Evolutionary conservation across 2,888 invertebrate genomes (phyloP).

Genomic region (Macrosoma leucophasiata): DNA sequence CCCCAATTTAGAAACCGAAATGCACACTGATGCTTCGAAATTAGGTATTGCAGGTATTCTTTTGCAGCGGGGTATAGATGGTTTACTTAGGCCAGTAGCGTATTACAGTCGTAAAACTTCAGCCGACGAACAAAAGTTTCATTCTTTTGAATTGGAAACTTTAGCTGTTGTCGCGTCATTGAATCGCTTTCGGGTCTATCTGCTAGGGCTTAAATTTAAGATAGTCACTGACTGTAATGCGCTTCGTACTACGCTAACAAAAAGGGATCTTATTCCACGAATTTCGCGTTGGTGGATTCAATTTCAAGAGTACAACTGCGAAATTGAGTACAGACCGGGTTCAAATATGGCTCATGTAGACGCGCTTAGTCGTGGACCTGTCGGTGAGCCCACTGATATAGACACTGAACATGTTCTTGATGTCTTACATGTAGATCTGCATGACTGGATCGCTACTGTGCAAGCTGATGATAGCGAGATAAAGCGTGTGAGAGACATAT

Average conservation of each 20-base stretch:
- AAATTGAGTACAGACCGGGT: conserved; percentile 24
- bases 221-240: conserved; percentile 28
- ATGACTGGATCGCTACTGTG: too few relatives aligned
- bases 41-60: conserved; percentile 32
- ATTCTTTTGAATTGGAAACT: conserved; percentile 27
- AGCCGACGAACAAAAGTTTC: conserved; percentile 21
- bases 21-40: conserved; percentile 37
- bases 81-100: conserved; percentile 16
- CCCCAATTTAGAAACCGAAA: conserved; percentile 21
- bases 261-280: conserved; percentile 24
- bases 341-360: conserved; percentile 33
- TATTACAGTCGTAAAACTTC: conserved; percentile 28
- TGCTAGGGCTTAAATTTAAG: conserved; percentile 26
- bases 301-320: conserved; percentile 19
- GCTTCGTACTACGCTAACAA: conserved; percentile 18
- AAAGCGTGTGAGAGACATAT: too few relatives aligned
- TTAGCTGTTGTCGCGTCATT: conserved; percentile 25
- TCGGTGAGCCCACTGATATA: too few relatives aligned
- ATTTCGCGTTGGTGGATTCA: conserved; percentile 22
- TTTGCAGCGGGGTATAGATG: conserved; percentile 22
- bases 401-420: too few relatives aligned
- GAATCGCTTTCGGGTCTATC: conserved; percentile 22
- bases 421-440: too few relatives aligned
- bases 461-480: too few relatives aligned
- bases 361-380: conserved; percentile 32